Evolutionary conservation across 2,113 vertebrate genomes (phyloP).

Genomic region (Gnathonemus echidnorhynchus): DNA sequence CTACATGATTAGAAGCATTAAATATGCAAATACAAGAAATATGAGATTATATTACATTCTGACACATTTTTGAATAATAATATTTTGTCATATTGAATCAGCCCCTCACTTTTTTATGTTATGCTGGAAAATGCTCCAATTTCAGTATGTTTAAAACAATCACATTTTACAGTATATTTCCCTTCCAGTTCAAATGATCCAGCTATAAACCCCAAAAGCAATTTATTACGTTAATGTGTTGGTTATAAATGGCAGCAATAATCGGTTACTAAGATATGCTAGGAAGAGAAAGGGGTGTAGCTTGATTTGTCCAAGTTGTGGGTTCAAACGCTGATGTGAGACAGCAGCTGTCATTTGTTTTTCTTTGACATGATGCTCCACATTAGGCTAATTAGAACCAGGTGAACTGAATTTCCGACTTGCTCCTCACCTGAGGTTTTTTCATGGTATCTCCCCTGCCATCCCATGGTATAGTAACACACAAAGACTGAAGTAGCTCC

Average conservation of each 20-base stretch:
- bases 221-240: conserved; percentile 2
- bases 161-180: neutral
- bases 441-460: no score
- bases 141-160: neutral
- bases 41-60: neutral
- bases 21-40: neutral
- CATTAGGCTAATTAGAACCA: neutral
- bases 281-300: neutral
- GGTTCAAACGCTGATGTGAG: neutral
- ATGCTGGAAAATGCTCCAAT: neutral
- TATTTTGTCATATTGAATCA: neutral
- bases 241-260: neutral
- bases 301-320: neutral
- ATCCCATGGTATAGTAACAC: neutral
- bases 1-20: neutral
- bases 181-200: neutral
- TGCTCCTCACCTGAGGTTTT: neutral
- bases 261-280: neutral
- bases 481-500: neutral
- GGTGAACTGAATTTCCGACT: neutral
- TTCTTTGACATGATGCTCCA: neutral
- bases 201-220: neutral
- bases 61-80: neutral
- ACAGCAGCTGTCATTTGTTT: neutral
- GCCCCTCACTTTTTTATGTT: neutral